Conservation (phyloP, 2,113 vertebrate genomes). For the Corynorhinus townsendii region DNA sequence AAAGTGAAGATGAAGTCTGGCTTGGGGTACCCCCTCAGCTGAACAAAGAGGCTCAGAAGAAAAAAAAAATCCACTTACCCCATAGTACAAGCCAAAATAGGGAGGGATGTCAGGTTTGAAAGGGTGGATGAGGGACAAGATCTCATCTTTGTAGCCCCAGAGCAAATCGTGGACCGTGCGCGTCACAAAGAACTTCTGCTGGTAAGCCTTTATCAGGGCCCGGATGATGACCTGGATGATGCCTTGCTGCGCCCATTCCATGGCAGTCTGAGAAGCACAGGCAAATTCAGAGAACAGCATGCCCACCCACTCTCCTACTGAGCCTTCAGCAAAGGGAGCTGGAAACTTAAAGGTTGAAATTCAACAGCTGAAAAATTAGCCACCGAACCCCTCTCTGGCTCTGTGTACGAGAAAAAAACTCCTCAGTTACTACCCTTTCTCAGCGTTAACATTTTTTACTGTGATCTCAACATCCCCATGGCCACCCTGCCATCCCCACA, state of each 20-base stretch:
- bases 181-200: conserved; percentile 84
- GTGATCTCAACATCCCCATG: background rate
- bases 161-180: conserved; percentile 86
- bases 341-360: background rate
- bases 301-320: rapidly evolving
- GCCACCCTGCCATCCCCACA: background rate
- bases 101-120: conserved; percentile 74
- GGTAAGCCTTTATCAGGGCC: conserved; percentile 70
- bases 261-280: conserved; percentile 81
- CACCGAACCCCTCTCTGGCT: background rate
- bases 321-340: background rate
- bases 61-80: conserved; percentile 81
- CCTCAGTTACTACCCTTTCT: background rate
- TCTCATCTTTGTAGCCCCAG: conserved; percentile 92
- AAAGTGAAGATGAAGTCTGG: background rate
- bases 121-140: conserved; percentile 79
- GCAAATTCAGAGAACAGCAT: background rate
- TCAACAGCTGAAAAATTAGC: background rate
- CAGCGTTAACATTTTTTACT: background rate
- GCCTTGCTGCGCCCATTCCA: conserved; percentile 79
- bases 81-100: conserved; percentile 90
- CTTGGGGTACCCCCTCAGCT: no score
- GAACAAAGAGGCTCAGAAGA: background rate
- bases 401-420: background rate
- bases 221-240: conserved; percentile 68